A percentile compares a stretch with the other conserved stretches of the same genome.
These are phyloP conservation scores for Silurus aristotelis DNA, from an alignment of 2,797 vertebrate species.

Conservation along the genomic window DNA sequence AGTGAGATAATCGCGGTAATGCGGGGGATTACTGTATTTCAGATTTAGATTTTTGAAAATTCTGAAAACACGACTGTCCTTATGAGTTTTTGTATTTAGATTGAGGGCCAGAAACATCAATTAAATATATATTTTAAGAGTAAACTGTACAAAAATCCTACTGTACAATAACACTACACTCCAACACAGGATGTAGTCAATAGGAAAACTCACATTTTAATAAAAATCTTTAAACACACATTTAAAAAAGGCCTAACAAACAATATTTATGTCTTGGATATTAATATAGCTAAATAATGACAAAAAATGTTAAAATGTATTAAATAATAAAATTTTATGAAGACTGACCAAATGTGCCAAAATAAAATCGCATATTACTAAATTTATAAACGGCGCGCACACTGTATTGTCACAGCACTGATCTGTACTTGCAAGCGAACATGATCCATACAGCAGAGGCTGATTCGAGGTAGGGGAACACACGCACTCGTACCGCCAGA, in stretches of 20 bases:
- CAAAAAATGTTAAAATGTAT: neutral
- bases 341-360: neutral
- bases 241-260: neutral
- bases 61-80: neutral
- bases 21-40: neutral
- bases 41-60: neutral
- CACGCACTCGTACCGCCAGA: slow-evolving; percentile 88
- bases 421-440: slow-evolving; percentile 98
- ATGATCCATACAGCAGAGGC: slow-evolving; percentile 96
- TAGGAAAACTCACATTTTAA: neutral
- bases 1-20: too few relatives aligned
- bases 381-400: slow-evolving; percentile 50
- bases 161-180: neutral
- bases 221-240: neutral
- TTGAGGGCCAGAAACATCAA: neutral
- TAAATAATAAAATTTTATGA: neutral
- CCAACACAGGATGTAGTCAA: too few relatives aligned
- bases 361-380: neutral
- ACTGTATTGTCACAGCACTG: slow-evolving; percentile 78
- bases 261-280: neutral
- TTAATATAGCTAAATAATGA: neutral
- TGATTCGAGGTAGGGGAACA: slow-evolving; percentile 90
- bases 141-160: neutral
- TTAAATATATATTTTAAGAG: neutral
- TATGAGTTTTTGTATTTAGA: neutral